phyloP scores from a whole-genome alignment of 2,113 vertebrate species.

The Gymnarchus niloticus region DNA sequence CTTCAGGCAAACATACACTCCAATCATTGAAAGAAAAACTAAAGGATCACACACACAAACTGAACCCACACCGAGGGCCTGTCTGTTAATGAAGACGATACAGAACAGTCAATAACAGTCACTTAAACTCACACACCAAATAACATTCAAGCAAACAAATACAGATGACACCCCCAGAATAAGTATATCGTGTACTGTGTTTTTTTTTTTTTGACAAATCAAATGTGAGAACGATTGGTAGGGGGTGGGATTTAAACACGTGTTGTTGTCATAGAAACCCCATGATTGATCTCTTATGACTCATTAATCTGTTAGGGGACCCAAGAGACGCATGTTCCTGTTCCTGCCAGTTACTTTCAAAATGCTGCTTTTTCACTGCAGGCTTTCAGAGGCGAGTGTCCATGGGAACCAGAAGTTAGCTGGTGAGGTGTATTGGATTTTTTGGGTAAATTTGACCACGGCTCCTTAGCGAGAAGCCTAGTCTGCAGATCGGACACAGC shows the following conservation, averaged over 20 bases:
- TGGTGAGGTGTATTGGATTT: background rate
- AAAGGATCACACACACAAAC: background rate
- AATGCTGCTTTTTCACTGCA: background rate
- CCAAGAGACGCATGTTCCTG: background rate
- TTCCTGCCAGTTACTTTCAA: background rate
- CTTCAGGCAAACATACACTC: background rate
- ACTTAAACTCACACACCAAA: background rate
- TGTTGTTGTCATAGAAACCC: constrained; percentile 11
- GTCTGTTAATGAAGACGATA: background rate
- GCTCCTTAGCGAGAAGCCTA: no score
- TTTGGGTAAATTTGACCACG: no score
- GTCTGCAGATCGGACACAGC: background rate
- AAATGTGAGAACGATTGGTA: background rate
- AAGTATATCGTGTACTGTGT: background rate
- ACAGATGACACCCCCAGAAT: no score
- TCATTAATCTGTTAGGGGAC: background rate
- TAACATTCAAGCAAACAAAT: background rate
- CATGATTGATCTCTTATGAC: constrained; percentile 3
- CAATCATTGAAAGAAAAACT: background rate
- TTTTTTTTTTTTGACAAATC: background rate
- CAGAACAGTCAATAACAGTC: background rate
- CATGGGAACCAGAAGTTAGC: background rate
- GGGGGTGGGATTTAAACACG: background rate
- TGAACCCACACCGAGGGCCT: background rate
- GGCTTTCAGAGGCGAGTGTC: background rate